Conservation (phyloP, 2,888 invertebrate genomes). For the Tethea ocularis region DNA sequence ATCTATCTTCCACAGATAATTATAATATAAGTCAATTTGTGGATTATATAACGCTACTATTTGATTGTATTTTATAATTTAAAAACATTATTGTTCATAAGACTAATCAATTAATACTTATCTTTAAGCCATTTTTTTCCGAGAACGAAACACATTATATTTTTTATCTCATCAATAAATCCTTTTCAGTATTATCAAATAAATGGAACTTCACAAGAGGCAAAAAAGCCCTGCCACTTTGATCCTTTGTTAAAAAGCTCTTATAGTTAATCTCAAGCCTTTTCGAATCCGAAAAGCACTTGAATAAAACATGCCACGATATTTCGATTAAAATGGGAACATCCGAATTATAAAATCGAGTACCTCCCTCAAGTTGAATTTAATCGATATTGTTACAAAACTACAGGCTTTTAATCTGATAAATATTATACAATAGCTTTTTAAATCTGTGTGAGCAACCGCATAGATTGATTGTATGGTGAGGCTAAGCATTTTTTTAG, state of each 20-base stretch:
- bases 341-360: background rate
- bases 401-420: background rate
- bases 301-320: background rate
- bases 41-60: no score
- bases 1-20: no score
- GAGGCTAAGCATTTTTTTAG: background rate
- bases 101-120: no score
- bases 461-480: background rate
- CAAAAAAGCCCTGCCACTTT: background rate
- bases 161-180: background rate
- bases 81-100: no score
- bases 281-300: background rate
- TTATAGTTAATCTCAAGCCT: background rate
- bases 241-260: background rate
- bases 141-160: no score
- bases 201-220: background rate
- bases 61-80: no score
- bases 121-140: no score
- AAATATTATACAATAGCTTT: background rate
- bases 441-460: background rate
- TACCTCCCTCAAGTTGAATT: background rate
- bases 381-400: background rate
- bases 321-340: background rate
- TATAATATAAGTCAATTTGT: no score
- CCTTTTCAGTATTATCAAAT: background rate